Conservation (phyloP, 1,140 invertebrate species). For the Oreohelix idahoensis region DNA sequence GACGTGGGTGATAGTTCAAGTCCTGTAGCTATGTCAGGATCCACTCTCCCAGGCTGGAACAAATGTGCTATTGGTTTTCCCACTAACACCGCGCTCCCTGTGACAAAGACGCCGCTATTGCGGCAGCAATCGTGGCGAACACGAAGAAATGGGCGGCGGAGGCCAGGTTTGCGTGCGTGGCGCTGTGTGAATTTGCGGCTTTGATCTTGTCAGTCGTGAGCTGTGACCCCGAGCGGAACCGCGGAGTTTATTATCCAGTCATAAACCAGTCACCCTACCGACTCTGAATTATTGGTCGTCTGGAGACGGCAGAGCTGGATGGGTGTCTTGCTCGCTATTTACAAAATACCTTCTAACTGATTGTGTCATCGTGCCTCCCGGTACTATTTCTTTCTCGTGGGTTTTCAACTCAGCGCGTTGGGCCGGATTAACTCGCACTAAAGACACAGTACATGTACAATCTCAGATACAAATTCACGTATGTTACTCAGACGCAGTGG, state of each 20-base stretch:
- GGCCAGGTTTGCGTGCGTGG: not conserved
- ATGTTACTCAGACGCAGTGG: too few species aligned
- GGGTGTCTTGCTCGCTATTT: too few species aligned
- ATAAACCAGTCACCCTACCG: constrained; percentile 3
- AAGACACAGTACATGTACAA: too few species aligned
- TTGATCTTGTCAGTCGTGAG: constrained; percentile 6
- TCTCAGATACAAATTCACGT: too few species aligned
- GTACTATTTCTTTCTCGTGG: too few species aligned
- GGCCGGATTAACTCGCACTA: too few species aligned
- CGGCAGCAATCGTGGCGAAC: not conserved
- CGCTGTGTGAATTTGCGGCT: not conserved
- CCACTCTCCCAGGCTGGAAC: not conserved
- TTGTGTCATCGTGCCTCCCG: too few species aligned
- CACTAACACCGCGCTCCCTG: too few species aligned
- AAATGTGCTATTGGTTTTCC: not conserved
- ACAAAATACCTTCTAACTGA: too few species aligned
- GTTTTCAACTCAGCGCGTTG: too few species aligned
- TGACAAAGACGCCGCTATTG: not conserved
- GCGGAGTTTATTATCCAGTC: constrained; percentile 11
- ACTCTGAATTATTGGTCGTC: too few species aligned
- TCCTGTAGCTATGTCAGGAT: not conserved
- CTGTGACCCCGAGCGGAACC: not conserved
- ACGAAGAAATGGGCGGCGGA: not conserved
- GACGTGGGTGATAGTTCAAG: not conserved
- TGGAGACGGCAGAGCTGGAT: too few species aligned